These are phyloP conservation scores for Lasioglossum zephyrum DNA, from an alignment of 2,888 invertebrate species.

Conservation along the genomic window DNA sequence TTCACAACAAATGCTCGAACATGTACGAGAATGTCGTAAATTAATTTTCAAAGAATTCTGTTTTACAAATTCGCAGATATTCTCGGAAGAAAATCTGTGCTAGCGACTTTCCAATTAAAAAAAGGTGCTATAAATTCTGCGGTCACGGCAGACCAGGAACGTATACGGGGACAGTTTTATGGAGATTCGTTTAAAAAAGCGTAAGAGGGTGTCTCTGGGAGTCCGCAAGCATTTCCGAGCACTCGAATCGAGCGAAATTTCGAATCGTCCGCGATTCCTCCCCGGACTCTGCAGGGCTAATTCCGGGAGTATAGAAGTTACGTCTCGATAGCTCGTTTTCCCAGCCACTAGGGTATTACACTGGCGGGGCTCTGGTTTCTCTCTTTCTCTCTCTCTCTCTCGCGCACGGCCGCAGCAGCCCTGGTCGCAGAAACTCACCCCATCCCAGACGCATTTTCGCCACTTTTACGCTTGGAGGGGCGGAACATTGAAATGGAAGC, in stretches of 20 bases:
- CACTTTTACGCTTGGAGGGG: conserved; percentile 81
- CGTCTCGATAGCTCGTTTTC: conserved; percentile 52
- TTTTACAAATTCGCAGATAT: neutral
- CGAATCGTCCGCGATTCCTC: conserved; percentile 29
- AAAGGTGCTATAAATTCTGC: neutral
- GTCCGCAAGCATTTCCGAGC: neutral
- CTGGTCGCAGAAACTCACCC: conserved; percentile 64
- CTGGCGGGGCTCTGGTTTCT: conserved; percentile 22
- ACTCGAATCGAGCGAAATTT: conserved; percentile 17
- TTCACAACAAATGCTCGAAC: neutral
- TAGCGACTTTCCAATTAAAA: neutral
- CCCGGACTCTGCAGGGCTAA: conserved; percentile 35
- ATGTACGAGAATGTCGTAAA: neutral
- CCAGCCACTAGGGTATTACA: conserved; percentile 43
- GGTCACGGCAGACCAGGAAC: neutral
- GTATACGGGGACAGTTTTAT: neutral
- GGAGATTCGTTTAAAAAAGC: conserved; percentile 3
- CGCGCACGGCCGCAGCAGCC: conserved; percentile 6
- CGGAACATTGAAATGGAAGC: conserved; percentile 83
- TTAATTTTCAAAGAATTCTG: neutral
- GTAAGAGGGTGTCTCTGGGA: neutral
- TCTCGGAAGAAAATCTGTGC: neutral
- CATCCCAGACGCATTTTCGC: conserved; percentile 74
- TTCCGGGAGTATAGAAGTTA: conserved; percentile 48
- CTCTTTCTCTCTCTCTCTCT: neutral